Conservation (phyloP, 2,888 invertebrate species). For the Megastigmus dorsalis region DNA sequence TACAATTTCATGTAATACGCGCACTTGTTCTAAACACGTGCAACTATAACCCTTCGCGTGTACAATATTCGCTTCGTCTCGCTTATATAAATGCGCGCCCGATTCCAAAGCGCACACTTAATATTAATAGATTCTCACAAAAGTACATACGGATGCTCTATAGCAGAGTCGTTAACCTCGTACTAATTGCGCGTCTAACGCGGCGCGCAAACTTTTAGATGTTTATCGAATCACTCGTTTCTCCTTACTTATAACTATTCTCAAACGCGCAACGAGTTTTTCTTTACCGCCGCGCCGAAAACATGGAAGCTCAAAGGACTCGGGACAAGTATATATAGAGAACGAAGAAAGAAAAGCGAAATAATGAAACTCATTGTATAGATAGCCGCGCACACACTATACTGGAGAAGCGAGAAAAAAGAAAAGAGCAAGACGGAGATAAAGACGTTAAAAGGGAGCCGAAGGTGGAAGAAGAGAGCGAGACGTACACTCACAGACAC, state of each 20-base stretch:
- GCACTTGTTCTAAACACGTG: no score
- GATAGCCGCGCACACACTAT: no score
- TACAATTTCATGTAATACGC: no score
- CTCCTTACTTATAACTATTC: background rate
- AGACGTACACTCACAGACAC: background rate
- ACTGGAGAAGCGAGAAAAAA: background rate
- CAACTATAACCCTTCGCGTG: no score
- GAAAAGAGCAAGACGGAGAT: background rate
- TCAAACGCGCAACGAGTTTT: background rate
- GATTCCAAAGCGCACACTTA: background rate
- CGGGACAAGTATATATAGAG: no score
- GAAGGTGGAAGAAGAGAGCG: background rate
- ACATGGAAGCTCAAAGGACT: no score
- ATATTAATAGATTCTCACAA: conserved; percentile 38
- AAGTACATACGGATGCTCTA: background rate
- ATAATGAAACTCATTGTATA: background rate
- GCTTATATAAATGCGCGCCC: no score
- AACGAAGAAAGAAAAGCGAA: background rate
- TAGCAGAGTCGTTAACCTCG: conserved; percentile 32
- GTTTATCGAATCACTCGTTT: conserved; percentile 1
- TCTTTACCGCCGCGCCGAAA: background rate
- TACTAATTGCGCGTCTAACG: conserved; percentile 32
- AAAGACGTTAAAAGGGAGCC: background rate
- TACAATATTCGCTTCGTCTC: no score
- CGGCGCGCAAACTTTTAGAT: conserved; percentile 1